phyloP scores from a whole-genome alignment of 2,113 vertebrate genomes.

The Xerus inauris region DNA sequence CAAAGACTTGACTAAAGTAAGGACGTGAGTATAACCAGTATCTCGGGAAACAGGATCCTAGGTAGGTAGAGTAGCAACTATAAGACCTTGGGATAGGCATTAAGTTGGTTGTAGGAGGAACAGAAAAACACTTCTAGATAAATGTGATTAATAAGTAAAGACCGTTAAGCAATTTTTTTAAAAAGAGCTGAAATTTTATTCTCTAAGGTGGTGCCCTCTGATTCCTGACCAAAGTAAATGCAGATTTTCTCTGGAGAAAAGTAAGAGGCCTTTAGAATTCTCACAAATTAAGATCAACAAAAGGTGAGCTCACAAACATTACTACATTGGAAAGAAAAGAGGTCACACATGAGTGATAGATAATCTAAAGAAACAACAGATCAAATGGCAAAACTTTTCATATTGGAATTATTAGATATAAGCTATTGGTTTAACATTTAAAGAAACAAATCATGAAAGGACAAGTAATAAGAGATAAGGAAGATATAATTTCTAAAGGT shows the following conservation, averaged over 20 bases:
- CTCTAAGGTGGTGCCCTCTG: no score
- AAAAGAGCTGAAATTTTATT: neutral
- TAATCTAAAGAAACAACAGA: slow-evolving; percentile 13
- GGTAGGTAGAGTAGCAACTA: neutral
- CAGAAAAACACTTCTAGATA: neutral
- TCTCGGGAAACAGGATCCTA: neutral
- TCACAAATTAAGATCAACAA: slow-evolving; percentile 30
- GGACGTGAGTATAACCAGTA: neutral
- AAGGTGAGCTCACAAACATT: slow-evolving; percentile 4
- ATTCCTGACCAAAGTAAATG: no score
- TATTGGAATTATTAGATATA: neutral
- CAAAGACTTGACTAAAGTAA: neutral
- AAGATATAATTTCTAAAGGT: neutral
- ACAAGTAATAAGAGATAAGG: neutral
- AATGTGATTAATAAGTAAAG: neutral
- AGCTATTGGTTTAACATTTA: neutral
- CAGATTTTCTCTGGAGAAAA: neutral
- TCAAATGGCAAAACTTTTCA: neutral
- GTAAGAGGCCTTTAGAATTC: slow-evolving; percentile 38
- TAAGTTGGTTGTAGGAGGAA: slow-evolving; percentile 3
- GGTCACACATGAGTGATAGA: neutral
- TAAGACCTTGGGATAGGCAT: neutral
- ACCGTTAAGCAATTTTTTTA: neutral
- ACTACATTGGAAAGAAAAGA: neutral
- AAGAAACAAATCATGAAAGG: slow-evolving; percentile 31